Percentiles rank a stretch among this genome's conserved stretches.
Conservation (phyloP, 2,113 vertebrate genomes). For the Triplophysa tibetana region DNA sequence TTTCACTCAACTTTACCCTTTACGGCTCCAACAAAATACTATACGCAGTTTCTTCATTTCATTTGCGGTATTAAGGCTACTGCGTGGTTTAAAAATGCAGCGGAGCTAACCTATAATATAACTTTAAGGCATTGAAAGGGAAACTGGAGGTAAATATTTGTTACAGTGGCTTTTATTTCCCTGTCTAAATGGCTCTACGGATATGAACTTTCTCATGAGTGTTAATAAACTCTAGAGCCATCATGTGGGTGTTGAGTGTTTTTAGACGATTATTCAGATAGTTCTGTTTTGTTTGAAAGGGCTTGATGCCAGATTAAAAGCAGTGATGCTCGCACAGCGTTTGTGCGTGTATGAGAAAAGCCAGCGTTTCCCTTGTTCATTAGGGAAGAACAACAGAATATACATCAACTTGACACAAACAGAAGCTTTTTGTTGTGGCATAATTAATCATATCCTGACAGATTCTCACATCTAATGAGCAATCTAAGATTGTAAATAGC, state of each 20-base stretch:
- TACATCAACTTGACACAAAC: slow-evolving; percentile 75
- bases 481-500: slow-evolving; percentile 67
- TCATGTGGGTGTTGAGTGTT: not conserved
- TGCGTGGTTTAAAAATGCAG: not conserved
- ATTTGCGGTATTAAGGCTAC: not conserved
- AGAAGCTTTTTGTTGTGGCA: slow-evolving; percentile 68
- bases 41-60: slow-evolving; percentile 24
- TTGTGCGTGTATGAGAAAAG: slow-evolving; percentile 56
- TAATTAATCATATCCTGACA: slow-evolving; percentile 73
- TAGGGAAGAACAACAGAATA: slow-evolving; percentile 67
- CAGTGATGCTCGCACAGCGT: slow-evolving; percentile 2
- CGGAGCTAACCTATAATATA: not conserved
- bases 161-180: not conserved
- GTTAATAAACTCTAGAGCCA: slow-evolving; percentile 1
- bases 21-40: slow-evolving; percentile 1
- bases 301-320: slow-evolving; percentile 40
- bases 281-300: slow-evolving; percentile 21
- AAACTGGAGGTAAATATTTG: not conserved
- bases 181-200: not conserved
- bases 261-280: slow-evolving; percentile 11
- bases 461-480: slow-evolving; percentile 68
- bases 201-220: slow-evolving; percentile 6
- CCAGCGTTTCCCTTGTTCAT: slow-evolving; percentile 67
- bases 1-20: slow-evolving; percentile 3
- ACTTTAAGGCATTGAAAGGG: not conserved